A percentile compares a stretch with the other conserved stretches of the same genome.
phyloP scores from a whole-genome alignment of 2,888 invertebrate species.

The Phaedon cochleariae region DNA sequence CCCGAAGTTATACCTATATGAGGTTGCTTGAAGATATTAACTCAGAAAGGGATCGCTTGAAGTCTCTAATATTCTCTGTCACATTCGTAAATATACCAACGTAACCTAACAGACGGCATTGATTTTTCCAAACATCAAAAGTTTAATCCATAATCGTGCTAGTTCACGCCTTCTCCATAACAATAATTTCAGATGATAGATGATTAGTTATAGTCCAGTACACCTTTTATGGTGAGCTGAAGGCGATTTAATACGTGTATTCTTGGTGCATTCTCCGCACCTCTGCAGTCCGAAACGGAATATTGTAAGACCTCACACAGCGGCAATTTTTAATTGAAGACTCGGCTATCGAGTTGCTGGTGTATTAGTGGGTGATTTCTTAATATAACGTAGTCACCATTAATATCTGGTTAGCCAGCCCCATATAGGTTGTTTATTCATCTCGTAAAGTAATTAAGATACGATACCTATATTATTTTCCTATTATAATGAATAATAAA shows the following conservation, averaged over 20 bases:
- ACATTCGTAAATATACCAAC: too few species aligned
- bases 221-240: slow-evolving; percentile 35
- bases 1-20: too few species aligned
- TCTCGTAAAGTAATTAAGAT: slow-evolving; percentile 1
- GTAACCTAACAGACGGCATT: too few species aligned
- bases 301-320: slow-evolving; percentile 47
- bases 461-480: not conserved
- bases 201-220: slow-evolving; percentile 42
- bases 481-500: not conserved
- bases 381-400: slow-evolving; percentile 33
- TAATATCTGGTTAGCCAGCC: slow-evolving; percentile 10
- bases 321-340: slow-evolving; percentile 47
- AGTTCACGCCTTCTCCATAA: slow-evolving; percentile 42
- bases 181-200: slow-evolving; percentile 48
- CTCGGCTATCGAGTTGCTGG: slow-evolving; percentile 32
- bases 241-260: slow-evolving; percentile 28
- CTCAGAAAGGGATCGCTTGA: too few species aligned
- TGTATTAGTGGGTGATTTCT: slow-evolving; percentile 45
- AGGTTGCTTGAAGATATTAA: too few species aligned
- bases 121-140: slow-evolving; percentile 21
- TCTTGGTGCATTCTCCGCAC: slow-evolving; percentile 40
- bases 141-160: slow-evolving; percentile 41
- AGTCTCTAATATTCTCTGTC: too few species aligned
- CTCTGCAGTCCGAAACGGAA: slow-evolving; percentile 32
- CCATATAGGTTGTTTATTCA: slow-evolving; percentile 10